These are phyloP conservation scores for Aspidiotus destructor DNA, from an alignment of 2,888 invertebrate species.

Conservation along the genomic window DNA sequence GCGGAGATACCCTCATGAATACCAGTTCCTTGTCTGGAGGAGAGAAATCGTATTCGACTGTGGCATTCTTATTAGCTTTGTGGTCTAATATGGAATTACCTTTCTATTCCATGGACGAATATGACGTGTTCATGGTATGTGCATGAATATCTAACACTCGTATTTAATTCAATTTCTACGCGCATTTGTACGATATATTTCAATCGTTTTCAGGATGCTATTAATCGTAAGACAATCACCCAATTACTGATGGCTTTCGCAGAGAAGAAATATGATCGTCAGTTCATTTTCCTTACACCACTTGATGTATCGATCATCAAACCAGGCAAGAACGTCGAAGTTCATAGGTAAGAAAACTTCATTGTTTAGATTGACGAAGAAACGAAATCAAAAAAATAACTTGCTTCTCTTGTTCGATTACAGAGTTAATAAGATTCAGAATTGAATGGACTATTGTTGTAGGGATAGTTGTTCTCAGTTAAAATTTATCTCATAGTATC, in stretches of 20 bases:
- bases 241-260: constrained; percentile 60
- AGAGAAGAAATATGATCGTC: constrained; percentile 53
- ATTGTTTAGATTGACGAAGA: not conserved
- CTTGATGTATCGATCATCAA: constrained; percentile 47
- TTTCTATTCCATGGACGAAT: constrained; percentile 90
- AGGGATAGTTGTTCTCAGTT: not conserved
- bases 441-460: not conserved
- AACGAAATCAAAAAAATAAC: not conserved
- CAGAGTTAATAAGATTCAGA: constrained; percentile 8
- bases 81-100: constrained; percentile 90
- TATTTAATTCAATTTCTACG: not conserved
- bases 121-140: constrained; percentile 78
- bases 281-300: constrained; percentile 86
- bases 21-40: constrained; percentile 80
- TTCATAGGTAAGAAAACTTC: constrained; percentile 20
- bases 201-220: constrained; percentile 27
- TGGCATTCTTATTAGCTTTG: constrained; percentile 76
- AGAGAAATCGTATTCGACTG: constrained; percentile 90
- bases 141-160: constrained; percentile 45
- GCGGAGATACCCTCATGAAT: constrained; percentile 38
- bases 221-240: constrained; percentile 34
- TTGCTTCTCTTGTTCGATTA: not conserved
- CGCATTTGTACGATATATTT: not conserved
- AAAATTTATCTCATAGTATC: not conserved
- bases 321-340: constrained; percentile 20